phyloP scores from a whole-genome alignment of 2,888 invertebrate species.

The Drosophila fungiperda region DNA sequence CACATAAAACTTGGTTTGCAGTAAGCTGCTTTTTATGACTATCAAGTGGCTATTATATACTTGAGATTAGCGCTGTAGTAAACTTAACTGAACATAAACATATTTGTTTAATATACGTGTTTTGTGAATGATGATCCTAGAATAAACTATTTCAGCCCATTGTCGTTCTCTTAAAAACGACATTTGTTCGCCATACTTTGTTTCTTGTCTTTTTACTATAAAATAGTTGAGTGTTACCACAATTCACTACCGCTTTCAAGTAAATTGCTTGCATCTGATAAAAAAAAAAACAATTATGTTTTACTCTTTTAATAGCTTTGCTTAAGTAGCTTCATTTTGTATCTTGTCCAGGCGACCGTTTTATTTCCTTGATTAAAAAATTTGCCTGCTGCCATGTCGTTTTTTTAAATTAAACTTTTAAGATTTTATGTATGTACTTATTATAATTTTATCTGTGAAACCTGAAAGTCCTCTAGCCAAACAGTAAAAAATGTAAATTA shows the following conservation, averaged over 20 bases:
- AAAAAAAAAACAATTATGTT: slow-evolving; percentile 3
- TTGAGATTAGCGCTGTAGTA: neutral
- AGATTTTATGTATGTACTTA: neutral
- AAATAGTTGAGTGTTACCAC: neutral
- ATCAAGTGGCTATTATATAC: slow-evolving; percentile 2
- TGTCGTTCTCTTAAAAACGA: no score
- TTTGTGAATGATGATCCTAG: neutral
- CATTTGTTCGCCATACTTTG: neutral
- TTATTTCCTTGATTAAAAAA: neutral
- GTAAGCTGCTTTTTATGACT: slow-evolving; percentile 22
- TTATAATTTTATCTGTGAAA: neutral
- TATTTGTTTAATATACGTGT: neutral
- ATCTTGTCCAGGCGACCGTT: neutral
- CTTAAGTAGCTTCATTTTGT: neutral
- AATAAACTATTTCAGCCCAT: neutral
- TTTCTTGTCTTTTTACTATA: neutral
- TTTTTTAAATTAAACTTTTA: neutral
- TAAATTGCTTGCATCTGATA: neutral
- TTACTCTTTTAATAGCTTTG: neutral
- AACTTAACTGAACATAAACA: neutral
- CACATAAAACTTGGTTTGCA: slow-evolving; percentile 25
- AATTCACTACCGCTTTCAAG: neutral
- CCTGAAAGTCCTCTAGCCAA: neutral
- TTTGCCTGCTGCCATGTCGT: neutral
- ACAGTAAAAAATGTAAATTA: neutral